Conservation (phyloP, 2,888 invertebrate species). For the Pseudeuparius sepicola region DNA sequence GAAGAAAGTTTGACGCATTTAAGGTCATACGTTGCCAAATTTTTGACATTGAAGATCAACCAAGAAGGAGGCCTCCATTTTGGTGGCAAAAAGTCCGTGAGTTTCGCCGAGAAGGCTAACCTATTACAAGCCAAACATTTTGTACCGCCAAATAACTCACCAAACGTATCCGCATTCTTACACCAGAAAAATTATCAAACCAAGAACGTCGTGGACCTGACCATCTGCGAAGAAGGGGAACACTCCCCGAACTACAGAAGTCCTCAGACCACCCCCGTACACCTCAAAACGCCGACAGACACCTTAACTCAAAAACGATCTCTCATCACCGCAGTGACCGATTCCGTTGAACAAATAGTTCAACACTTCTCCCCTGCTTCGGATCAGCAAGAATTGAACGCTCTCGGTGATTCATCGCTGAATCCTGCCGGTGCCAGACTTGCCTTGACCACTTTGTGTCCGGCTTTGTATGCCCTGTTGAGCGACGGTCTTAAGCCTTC, state of each 20-base stretch:
- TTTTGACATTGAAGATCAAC: conserved; percentile 59
- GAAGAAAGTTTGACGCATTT: conserved; percentile 61
- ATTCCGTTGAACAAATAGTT: conserved; percentile 64
- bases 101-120: conserved; percentile 58
- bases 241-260: conserved; percentile 49
- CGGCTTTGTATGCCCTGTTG: conserved; percentile 73
- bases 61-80: conserved; percentile 54
- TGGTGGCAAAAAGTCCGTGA: conserved; percentile 60
- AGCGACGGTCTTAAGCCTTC: conserved; percentile 75
- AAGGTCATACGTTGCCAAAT: conserved; percentile 60
- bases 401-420: conserved; percentile 48
- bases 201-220: not conserved
- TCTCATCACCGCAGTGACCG: conserved; percentile 61
- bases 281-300: conserved; percentile 26
- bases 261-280: conserved; percentile 37
- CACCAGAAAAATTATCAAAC: conserved; percentile 49
- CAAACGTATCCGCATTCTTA: conserved; percentile 55
- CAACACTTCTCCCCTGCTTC: conserved; percentile 59
- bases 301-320: conserved; percentile 55
- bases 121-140: conserved; percentile 44
- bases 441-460: conserved; percentile 67
- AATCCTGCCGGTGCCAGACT: conserved; percentile 62
- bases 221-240: conserved; percentile 56
- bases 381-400: conserved; percentile 50
- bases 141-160: conserved; percentile 64